Evolutionary conservation across 1,140 invertebrate species (phyloP).

Genomic region (Drosophila quadrilineata): DNA sequence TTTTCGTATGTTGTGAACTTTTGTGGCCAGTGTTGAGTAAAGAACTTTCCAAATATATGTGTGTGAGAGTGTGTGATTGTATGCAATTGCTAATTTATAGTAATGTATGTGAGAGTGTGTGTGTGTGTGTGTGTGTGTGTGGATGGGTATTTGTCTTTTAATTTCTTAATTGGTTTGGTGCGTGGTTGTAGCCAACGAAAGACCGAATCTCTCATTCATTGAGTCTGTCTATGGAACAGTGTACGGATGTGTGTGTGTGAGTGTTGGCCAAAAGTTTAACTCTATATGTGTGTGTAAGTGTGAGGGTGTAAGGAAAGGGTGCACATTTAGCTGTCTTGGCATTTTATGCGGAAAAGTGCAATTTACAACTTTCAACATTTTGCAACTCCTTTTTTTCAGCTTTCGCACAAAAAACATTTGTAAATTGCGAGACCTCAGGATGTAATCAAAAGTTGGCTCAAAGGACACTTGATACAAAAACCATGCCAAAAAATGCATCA

Average conservation of each 20-base stretch:
- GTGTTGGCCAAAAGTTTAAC: constrained; percentile 18
- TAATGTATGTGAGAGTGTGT: constrained; percentile 23
- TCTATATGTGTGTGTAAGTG: constrained; percentile 1
- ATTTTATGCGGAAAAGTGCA: constrained; percentile 49
- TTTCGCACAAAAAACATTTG: background rate
- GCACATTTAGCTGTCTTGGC: constrained; percentile 37
- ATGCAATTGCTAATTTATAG: constrained; percentile 58
- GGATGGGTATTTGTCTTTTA: constrained; percentile 65
- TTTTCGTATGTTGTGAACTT: constrained; percentile 53
- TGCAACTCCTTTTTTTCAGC: constrained; percentile 18
- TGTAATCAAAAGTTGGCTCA: constrained; percentile 17
- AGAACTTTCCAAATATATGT: constrained; percentile 38
- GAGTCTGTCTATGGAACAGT: constrained; percentile 3
- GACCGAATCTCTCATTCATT: constrained; percentile 23
- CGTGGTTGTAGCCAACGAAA: constrained; percentile 25
- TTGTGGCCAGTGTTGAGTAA: constrained; percentile 66
- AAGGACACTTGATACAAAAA: background rate
- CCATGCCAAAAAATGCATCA: too few species aligned
- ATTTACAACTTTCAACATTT: constrained; percentile 34
- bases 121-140: constrained; percentile 8
- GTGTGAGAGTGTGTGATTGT: constrained; percentile 26
- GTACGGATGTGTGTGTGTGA: constrained; percentile 4
- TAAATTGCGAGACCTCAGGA: constrained; percentile 6
- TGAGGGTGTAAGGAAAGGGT: background rate
- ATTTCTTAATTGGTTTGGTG: constrained; percentile 75